Evolutionary conservation across 2,797 vertebrate species (phyloP).

Genomic region (Prionace glauca): DNA sequence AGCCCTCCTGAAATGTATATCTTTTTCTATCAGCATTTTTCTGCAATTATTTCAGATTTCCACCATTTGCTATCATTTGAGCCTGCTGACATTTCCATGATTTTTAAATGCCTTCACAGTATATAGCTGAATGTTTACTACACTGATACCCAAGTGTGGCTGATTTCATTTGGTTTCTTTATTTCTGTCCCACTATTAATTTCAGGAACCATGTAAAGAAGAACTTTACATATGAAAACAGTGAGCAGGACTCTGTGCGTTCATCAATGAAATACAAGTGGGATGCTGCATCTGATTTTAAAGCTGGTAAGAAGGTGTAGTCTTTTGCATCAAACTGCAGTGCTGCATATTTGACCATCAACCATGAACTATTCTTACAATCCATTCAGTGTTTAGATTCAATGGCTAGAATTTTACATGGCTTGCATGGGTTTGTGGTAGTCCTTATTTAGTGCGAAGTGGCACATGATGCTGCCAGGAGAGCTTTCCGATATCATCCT

Average conservation of each 20-base stretch:
- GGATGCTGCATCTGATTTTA: neutral
- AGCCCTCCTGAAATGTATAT: neutral
- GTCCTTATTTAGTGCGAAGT: too few relatives aligned
- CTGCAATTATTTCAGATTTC: neutral
- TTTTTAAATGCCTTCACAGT: neutral
- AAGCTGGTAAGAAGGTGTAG: constrained; percentile 2
- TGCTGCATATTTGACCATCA: neutral
- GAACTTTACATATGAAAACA: neutral
- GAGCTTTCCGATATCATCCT: too few relatives aligned
- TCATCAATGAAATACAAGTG: neutral
- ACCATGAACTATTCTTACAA: neutral
- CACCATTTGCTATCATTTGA: neutral
- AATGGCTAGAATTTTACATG: neutral
- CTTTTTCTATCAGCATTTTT: neutral
- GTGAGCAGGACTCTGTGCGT: neutral
- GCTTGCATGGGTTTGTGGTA: too few relatives aligned
- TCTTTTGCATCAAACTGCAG: neutral
- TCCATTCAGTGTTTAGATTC: neutral
- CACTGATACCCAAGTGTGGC: neutral
- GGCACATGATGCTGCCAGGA: too few relatives aligned
- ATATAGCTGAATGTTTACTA: neutral
- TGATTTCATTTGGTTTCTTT: neutral
- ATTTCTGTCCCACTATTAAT: neutral
- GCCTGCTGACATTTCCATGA: neutral
- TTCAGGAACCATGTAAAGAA: constrained; percentile 13